These are phyloP conservation scores for Cyrtonyx montezumae DNA, from an alignment of 2,113 vertebrate species.

Conservation along the genomic window DNA sequence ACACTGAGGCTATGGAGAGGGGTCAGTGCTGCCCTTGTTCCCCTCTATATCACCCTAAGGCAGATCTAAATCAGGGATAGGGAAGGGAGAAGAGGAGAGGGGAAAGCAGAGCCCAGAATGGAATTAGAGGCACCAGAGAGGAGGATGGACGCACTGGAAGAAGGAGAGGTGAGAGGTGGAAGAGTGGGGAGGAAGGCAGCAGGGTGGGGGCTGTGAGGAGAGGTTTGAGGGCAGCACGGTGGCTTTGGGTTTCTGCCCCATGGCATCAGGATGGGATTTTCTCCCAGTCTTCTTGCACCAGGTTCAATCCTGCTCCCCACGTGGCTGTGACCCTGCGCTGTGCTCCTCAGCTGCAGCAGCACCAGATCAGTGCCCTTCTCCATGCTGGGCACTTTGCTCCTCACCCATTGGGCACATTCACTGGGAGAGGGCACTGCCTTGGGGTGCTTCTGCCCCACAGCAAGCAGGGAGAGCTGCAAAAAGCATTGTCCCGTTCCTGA, in stretches of 20 bases:
- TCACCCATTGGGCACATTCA: fast-evolving
- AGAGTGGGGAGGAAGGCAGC: neutral
- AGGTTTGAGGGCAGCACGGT: fast-evolving
- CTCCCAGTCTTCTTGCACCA: too few relatives aligned
- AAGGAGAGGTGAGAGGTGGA: neutral
- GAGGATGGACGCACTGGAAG: neutral
- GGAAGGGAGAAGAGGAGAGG: neutral
- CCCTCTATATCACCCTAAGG: neutral
- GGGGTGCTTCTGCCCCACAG: fast-evolving
- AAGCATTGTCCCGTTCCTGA: fast-evolving
- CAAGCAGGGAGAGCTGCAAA: neutral
- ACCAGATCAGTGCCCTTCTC: neutral
- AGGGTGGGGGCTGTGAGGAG: neutral
- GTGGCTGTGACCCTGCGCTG: too few relatives aligned
- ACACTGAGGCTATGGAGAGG: neutral
- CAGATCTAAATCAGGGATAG: neutral
- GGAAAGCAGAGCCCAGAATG: neutral
- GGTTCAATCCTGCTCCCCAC: too few relatives aligned
- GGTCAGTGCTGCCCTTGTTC: fast-evolving
- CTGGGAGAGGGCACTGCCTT: neutral
- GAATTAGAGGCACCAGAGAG: neutral
- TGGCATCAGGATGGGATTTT: neutral
- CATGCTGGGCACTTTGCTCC: neutral
- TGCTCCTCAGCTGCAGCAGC: neutral
- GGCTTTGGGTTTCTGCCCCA: neutral